Percentiles rank a stretch among this genome's conserved stretches.
phyloP scores from a whole-genome alignment of 2,888 invertebrate species.

The Xanthorhoe designata region DNA sequence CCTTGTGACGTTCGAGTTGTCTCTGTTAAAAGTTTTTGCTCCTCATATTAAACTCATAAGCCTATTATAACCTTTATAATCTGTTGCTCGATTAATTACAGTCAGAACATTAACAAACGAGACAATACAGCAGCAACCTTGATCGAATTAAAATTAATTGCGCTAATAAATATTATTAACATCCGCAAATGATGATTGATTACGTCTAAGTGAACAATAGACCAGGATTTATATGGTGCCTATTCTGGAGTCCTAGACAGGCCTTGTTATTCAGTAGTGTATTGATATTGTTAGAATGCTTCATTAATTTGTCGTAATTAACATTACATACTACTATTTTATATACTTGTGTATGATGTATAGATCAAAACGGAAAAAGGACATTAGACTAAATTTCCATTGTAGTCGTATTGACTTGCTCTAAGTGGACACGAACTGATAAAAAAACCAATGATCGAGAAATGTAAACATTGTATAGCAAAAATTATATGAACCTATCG shows the following conservation, averaged over 20 bases:
- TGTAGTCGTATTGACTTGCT: no score
- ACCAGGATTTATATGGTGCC: conserved; percentile 18
- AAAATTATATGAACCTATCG: no score
- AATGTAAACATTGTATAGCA: no score
- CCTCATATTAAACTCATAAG: neutral
- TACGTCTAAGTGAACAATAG: conserved; percentile 56
- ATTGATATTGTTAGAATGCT: neutral
- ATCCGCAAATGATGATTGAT: conserved; percentile 82
- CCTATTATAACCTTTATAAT: conserved; percentile 6
- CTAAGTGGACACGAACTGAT: no score
- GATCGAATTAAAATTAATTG: conserved; percentile 74
- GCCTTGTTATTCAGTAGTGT: conserved; percentile 1
- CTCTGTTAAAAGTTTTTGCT: neutral
- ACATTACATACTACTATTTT: neutral
- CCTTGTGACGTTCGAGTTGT: neutral
- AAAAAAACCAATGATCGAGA: no score
- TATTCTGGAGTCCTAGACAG: conserved; percentile 24
- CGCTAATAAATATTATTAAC: conserved; percentile 77
- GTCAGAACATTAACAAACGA: conserved; percentile 35
- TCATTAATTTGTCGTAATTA: no score
- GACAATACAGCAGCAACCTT: conserved; percentile 61
- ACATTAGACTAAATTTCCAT: no score
- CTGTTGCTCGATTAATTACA: conserved; percentile 38
- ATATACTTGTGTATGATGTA: no score
- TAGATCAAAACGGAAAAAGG: no score